Evolutionary conservation across 2,797 vertebrate genomes (phyloP), one percentile per base, ranked within the genome.

Genomic region (Hydrocynus forskahlii): DNA sequence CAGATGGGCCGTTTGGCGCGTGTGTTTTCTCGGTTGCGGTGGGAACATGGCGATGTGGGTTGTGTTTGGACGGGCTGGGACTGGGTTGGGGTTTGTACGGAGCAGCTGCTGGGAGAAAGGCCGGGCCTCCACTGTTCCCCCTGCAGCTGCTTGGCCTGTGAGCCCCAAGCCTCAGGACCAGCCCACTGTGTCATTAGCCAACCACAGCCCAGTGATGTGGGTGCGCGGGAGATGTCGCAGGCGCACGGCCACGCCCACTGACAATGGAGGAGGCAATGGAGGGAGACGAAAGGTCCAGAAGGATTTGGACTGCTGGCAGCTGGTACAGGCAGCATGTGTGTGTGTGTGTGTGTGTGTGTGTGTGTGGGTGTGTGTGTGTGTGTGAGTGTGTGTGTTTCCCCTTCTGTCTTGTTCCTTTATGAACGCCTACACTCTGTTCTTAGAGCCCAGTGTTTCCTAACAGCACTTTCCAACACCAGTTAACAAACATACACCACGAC

Each of bases 91-190:
- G 71, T 75, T 83, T 78, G 67, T 64, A 35, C 57, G 62, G 77
- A 70, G 48, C 72, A 80, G 76, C 81, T 79, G 81, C 71, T 79
- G 71, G 68, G 71, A 64, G 62, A 5, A 70, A 55, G 75, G 21
- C 40, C 19, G 77, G 73, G 69, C 76, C 81, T 74, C 10, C 70
- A 68, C 16, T 40, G 79, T 80, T 75, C 29, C 38, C 80, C 88
- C 88, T 92, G 89, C 91, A 92, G 92, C 89, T 93, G 91, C 87
- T 92, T 91, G 89, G 81, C 81, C 80, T 43, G 50, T 68, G 50
- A 72, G 70, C 50, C 8, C 63, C 0, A 67, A 62, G 68, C 81
- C 35, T 55, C 55, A 68, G 19, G 4, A 60, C 62, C 75, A 70
- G 25, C 80, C 76, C 76, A 23, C 60, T 75, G 43, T 75, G 63